Conservation (phyloP, 2,888 invertebrate species). For the Notodonta dromedarius region DNA sequence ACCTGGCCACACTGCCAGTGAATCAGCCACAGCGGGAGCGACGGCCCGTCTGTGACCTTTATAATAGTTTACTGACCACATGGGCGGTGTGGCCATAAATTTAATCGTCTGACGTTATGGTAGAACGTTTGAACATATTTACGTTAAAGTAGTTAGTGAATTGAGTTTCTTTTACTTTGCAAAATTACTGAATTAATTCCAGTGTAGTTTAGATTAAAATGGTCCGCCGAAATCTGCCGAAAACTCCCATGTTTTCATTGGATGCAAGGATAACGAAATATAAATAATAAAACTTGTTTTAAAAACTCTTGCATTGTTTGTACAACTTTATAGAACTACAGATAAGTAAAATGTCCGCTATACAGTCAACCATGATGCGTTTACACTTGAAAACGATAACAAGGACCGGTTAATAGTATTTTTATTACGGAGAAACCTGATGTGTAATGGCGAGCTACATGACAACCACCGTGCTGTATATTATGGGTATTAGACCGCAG, state of each 20-base stretch:
- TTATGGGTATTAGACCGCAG: conserved; percentile 23
- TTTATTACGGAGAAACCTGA: background rate
- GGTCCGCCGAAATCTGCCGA: too few species aligned
- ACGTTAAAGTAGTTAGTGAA: too few species aligned
- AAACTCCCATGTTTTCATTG: too few species aligned
- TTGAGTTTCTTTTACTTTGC: too few species aligned
- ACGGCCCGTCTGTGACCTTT: conserved; percentile 19
- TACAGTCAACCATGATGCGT: too few species aligned
- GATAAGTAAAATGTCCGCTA: too few species aligned
- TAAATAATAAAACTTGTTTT: too few species aligned
- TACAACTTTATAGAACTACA: too few species aligned
- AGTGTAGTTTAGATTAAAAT: too few species aligned
- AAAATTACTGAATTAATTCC: too few species aligned
- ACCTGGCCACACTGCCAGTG: background rate
- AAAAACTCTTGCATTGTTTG: too few species aligned
- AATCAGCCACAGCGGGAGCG: conserved; percentile 1
- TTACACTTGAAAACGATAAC: background rate
- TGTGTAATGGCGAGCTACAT: background rate
- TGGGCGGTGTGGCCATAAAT: conserved; percentile 17
- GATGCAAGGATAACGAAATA: too few species aligned
- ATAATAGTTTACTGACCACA: conserved; percentile 15
- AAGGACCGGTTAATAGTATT: background rate
- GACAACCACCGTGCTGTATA: background rate
- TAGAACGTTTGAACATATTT: background rate
- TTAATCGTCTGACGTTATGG: background rate